Evolutionary conservation across 2,797 vertebrate species (phyloP), one percentile per base, ranked within the genome.

Genomic region (Onychomys leucogaster): DNA sequence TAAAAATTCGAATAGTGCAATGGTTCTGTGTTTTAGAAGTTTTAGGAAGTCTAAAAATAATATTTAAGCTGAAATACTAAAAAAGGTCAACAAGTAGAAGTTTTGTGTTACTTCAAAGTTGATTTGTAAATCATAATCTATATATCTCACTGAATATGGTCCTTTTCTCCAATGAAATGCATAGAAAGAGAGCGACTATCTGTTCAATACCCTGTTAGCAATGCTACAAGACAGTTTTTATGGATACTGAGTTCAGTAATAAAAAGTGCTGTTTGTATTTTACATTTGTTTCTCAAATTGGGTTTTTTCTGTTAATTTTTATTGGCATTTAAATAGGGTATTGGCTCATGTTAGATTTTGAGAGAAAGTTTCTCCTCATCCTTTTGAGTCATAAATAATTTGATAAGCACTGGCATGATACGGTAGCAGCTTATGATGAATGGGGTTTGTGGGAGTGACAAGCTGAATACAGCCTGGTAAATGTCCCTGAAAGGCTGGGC

Each of bases 381-480:
- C 5, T 59, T 78, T 83, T 67, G 41, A 93, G 57, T 32, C 3
- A 63, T 2, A 13, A 52, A 73, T 75, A 76, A 80, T 80, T 75
- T 27, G 52, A 65, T 69, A 89, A 90, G 19, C 25, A 32, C 34
- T 7, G n/a, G 21, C 25, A 6, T 49, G n/a, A 14, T 77, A 14
- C 9, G 25, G 71, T 43, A 80, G 46, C 21, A 46, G 5, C 34
- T 32, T 0, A 0, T 76, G 71, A 89, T 63, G 67, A 90, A 85
- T 85, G 93, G 84, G 63, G 73, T 65, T 27, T 80, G 16, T 32
- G 13, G 19, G 52, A 75, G 37, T 65, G 76, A 88, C 71, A 93
- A 71, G 90, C 25, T 89, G 67, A 91, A 65, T 69, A 71, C 85
- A 59, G 27, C 23, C 61, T 90, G 88, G 91, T 88, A 85, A 95